Conservation (phyloP, 2,888 invertebrate species). For the Exephanes ischioxanthus region DNA sequence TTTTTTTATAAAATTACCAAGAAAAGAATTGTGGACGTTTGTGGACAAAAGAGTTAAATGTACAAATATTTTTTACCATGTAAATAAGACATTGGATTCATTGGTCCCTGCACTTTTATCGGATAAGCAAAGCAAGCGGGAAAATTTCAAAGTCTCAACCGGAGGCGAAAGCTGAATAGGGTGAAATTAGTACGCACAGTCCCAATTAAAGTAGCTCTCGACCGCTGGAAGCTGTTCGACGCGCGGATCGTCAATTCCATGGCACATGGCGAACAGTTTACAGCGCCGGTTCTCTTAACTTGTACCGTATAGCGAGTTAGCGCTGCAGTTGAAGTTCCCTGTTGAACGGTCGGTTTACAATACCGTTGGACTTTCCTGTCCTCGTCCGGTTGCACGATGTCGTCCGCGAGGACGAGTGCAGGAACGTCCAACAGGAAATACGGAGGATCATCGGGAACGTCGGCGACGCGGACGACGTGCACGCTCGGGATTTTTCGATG, state of each 20-base stretch:
- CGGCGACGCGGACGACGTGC: constrained; percentile 43
- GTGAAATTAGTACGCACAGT: neutral
- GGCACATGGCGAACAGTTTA: constrained; percentile 33
- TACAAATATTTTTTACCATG: neutral
- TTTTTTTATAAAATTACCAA: too few relatives aligned
- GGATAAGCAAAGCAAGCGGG: neutral
- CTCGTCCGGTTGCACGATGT: constrained; percentile 2
- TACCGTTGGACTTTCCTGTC: constrained; percentile 19
- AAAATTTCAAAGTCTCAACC: neutral
- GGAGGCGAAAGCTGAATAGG: neutral
- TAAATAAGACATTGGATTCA: neutral
- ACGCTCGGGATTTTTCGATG: constrained; percentile 70
- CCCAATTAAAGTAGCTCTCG: constrained; percentile 34
- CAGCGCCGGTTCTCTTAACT: constrained; percentile 1
- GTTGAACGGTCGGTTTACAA: neutral
- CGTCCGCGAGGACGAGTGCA: constrained; percentile 13
- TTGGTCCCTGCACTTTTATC: neutral
- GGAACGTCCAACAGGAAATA: constrained; percentile 28
- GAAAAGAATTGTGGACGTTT: too few relatives aligned
- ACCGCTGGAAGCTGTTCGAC: constrained; percentile 18
- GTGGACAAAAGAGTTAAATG: too few relatives aligned
- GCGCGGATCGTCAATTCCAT: constrained; percentile 2
- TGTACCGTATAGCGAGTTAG: constrained; percentile 6
- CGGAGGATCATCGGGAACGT: constrained; percentile 9
- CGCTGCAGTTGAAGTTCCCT: constrained; percentile 12